Evolutionary conservation across 1,140 invertebrate genomes (phyloP), one percentile per base, ranked within the genome.

Genomic region (Phthorimaea operculella): DNA sequence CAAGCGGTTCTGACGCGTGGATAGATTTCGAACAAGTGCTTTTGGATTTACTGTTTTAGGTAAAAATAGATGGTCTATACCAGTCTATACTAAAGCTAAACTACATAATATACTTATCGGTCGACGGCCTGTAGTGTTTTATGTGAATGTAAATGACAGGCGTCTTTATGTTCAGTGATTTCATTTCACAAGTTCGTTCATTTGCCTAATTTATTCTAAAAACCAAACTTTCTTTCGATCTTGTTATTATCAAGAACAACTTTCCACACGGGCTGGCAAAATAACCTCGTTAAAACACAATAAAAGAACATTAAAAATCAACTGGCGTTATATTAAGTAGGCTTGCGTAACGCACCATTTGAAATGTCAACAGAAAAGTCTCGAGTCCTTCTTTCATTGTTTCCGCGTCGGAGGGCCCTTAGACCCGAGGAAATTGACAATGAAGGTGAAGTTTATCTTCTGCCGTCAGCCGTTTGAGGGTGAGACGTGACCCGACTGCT

Each of bases 401-500:
- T 79, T 79, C 74, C 74, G 68, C 59, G 17, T 47, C 68, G 59
- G 63, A 74, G 70, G 64, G 66, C 68, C 60, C 72, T 74, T 64
- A 63, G 70, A 62, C 70, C 58, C 58, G 58, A 63, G 70, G 72
- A 79, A 79, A 74, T 74, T 74, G 72, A 73, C 74, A 76, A 77
- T 77, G 76, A 79, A 79, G 70, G 76, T 75, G 74, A 76, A 76
- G 72, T 79, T 72, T 74, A 79, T 73, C 74, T 76, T 74, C 62
- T 61, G 69, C 67, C 60, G 68, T 73, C 72, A 72, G 70, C 67
- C 68, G 63, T 68, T 75, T 72, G 68, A 68, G 66, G 67, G 66
- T 54, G 59, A 58, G 63, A 72, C 68, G 70, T 71, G 70, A 75
- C 66, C 62, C 63, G 67, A 64, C 66, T 72, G 52, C 68, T 62